Evolutionary conservation across 2,797 vertebrate species (phyloP).

Genomic region (Pterois miles): DNA sequence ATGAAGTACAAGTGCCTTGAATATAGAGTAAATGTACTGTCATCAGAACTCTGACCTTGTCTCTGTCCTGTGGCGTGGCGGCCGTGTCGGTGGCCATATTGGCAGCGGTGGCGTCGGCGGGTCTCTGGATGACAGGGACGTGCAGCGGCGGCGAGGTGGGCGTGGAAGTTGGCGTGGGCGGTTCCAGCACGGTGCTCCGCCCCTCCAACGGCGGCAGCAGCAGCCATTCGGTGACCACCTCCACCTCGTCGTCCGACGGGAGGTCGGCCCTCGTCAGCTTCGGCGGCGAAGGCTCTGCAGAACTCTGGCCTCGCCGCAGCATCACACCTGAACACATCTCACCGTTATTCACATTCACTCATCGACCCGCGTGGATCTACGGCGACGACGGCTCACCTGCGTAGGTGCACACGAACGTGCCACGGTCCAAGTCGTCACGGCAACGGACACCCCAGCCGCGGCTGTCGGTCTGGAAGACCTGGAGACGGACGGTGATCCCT

Average conservation of each 20-base stretch:
- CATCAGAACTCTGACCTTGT: slow-evolving; percentile 27
- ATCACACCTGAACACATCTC: slow-evolving; percentile 69
- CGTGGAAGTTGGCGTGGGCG: background rate
- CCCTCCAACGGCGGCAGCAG: slow-evolving; percentile 56
- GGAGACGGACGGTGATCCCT: slow-evolving; percentile 90
- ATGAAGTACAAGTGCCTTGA: too few relatives aligned
- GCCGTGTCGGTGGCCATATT: too few relatives aligned
- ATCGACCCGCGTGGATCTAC: too few relatives aligned
- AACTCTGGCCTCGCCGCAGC: slow-evolving; percentile 48
- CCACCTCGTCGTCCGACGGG: slow-evolving; percentile 82
- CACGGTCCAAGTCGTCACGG: slow-evolving; percentile 91
- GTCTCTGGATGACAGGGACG: slow-evolving; percentile 77
- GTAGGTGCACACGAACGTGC: slow-evolving; percentile 93
- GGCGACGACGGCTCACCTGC: slow-evolving; percentile 78
- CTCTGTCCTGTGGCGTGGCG: slow-evolving; percentile 6
- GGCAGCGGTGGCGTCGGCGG: slow-evolving; percentile 51
- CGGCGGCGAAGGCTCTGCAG: slow-evolving; percentile 8
- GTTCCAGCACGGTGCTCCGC: slow-evolving; percentile 36
- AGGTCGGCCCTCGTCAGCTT: slow-evolving; percentile 65
- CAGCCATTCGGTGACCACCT: slow-evolving; percentile 85
- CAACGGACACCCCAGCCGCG: slow-evolving; percentile 94
- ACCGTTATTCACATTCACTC: too few relatives aligned
- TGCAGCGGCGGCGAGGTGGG: slow-evolving; percentile 46
- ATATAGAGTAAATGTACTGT: background rate
- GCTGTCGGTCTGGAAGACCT: slow-evolving; percentile 89